A percentile compares a stretch with the other conserved stretches of the same genome.
phyloP scores from a whole-genome alignment of 2,797 vertebrate genomes.

The Smutsia gigantea region DNA sequence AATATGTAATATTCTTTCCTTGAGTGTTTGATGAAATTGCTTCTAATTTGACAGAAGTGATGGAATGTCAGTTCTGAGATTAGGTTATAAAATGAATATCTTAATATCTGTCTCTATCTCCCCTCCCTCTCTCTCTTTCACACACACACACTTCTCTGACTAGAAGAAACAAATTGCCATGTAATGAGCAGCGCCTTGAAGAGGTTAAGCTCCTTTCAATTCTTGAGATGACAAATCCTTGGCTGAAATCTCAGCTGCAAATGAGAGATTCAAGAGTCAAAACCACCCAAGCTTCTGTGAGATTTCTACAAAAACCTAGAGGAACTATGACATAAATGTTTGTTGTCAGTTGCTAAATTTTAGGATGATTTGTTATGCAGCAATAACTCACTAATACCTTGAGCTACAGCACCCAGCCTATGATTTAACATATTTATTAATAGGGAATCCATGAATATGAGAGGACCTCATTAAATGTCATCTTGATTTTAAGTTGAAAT shows the following conservation, averaged over 20 bases:
- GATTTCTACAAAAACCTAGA: neutral
- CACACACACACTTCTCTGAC: neutral
- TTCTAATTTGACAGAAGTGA: neutral
- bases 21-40: neutral
- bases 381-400: neutral
- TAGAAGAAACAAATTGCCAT: neutral
- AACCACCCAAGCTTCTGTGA: neutral
- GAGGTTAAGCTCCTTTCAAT: accelerated
- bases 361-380: neutral
- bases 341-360: neutral
- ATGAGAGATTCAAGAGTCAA: neutral
- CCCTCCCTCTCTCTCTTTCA: no score
- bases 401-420: neutral
- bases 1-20: neutral
- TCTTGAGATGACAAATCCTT: neutral
- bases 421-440: neutral
- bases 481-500: neutral
- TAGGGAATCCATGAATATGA: neutral
- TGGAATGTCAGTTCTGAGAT: neutral
- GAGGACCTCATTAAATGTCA: neutral
- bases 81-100: neutral
- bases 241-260: neutral
- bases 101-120: accelerated
- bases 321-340: neutral
- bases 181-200: neutral